A percentile compares a stretch with the other conserved stretches of the same genome.
Conservation (phyloP, 2,888 invertebrate genomes). For the Pandemis corylana region DNA sequence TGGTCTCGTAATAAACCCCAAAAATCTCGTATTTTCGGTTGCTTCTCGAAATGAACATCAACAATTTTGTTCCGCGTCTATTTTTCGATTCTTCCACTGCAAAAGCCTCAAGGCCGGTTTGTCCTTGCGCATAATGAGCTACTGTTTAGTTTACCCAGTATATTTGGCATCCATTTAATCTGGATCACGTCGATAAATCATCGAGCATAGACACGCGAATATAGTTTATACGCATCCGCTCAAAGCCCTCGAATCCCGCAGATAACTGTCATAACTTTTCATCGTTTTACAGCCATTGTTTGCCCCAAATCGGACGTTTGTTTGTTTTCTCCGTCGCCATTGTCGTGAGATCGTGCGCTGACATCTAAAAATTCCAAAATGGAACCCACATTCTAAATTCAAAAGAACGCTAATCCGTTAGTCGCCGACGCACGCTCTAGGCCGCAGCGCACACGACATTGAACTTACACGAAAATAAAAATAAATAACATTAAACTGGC, state of each 20-base stretch:
- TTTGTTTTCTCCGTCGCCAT: conserved; percentile 31
- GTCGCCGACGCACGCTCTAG: conserved; percentile 39
- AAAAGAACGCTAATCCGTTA: conserved; percentile 24
- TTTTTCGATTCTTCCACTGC: conserved; percentile 7
- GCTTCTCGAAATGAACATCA: not conserved
- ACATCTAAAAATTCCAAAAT: conserved; percentile 24
- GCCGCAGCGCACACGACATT: conserved; percentile 58
- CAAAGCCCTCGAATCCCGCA: conserved; percentile 22
- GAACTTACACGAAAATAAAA: conserved; percentile 69
- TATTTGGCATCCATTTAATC: conserved; percentile 26
- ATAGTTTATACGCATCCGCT: conserved; percentile 13
- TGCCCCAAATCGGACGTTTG: conserved; percentile 29
- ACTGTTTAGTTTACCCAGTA: conserved; percentile 16
- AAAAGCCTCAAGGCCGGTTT: conserved; percentile 8
- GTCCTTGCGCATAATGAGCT: conserved; percentile 1
- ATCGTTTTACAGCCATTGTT: conserved; percentile 32
- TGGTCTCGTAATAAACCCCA: not conserved
- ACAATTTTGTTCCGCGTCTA: conserved; percentile 8
- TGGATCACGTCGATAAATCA: conserved; percentile 21
- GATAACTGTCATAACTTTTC: conserved; percentile 44
- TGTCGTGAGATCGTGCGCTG: conserved; percentile 27
- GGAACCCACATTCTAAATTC: conserved; percentile 27
- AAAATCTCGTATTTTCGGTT: conserved; percentile 1
- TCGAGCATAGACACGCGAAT: conserved; percentile 4
- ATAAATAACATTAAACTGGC: conserved; percentile 47